Conservation (phyloP, 2,113 vertebrate species). For the Microcebus murinus region DNA sequence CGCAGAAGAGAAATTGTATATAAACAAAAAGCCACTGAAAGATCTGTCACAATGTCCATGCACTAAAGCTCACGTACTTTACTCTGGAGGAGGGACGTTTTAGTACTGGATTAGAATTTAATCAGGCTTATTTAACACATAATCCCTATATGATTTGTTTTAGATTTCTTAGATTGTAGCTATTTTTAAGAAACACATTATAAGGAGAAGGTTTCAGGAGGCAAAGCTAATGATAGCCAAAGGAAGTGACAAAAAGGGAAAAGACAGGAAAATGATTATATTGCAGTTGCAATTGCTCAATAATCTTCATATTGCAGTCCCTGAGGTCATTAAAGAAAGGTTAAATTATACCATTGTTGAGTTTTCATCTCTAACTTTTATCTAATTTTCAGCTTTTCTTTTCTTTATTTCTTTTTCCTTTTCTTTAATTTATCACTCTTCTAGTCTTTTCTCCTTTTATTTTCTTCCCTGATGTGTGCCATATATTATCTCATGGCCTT, state of each 20-base stretch:
- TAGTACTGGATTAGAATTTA: neutral
- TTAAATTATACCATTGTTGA: neutral
- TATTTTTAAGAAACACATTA: neutral
- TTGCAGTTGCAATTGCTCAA: neutral
- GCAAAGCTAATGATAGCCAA: neutral
- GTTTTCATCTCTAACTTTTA: neutral
- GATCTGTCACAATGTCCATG: neutral
- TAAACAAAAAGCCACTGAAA: slow-evolving; percentile 48
- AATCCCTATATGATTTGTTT: neutral
- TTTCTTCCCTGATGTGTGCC: neutral
- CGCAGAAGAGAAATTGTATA: neutral
- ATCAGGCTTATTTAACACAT: neutral
- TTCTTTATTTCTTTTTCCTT: neutral
- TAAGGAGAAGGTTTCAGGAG: neutral
- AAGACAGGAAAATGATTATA: neutral
- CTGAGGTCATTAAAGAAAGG: neutral
- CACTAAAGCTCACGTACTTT: slow-evolving; percentile 5
- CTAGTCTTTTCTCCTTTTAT: neutral
- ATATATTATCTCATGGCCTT: neutral
- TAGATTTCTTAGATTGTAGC: neutral
- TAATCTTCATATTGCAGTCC: neutral
- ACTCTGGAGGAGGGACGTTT: neutral
- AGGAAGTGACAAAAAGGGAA: neutral
- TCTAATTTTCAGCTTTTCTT: neutral
- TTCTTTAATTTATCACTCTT: neutral